phyloP scores from a whole-genome alignment of 2,888 invertebrate genomes.

The Oegoconia quadripuncta region DNA sequence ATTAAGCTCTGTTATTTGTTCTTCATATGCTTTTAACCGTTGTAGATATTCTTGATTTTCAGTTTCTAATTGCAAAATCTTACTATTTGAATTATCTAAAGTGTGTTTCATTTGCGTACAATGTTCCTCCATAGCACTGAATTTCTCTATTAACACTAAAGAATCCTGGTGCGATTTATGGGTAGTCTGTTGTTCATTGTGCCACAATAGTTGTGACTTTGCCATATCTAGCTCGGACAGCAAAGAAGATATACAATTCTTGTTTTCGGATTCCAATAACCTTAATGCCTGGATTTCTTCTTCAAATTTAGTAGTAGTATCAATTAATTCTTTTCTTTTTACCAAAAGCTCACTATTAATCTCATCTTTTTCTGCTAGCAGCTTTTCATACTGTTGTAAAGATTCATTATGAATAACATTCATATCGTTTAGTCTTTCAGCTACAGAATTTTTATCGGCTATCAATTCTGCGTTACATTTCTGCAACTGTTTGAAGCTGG shows the following conservation, averaged over 20 bases:
- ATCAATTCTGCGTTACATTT: conserved; percentile 31
- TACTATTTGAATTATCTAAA: conserved; percentile 58
- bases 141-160: conserved; percentile 37
- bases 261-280: conserved; percentile 31
- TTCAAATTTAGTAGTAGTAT: conserved; percentile 28
- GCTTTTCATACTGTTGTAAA: conserved; percentile 29
- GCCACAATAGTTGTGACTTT: conserved; percentile 27
- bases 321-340: conserved; percentile 18
- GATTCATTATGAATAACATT: conserved; percentile 35
- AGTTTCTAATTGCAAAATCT: conserved; percentile 47
- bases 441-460: conserved; percentile 27
- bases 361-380: conserved; percentile 38
- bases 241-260: conserved; percentile 32
- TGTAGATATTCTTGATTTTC: conserved; percentile 36
- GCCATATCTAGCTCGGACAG: conserved; percentile 37
- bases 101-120: conserved; percentile 39
- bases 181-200: conserved; percentile 28
- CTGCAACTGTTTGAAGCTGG: conserved; percentile 40
- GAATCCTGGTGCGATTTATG: conserved; percentile 23
- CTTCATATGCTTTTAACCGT: conserved; percentile 33
- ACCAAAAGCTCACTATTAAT: conserved; percentile 33
- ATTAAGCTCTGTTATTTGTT: conserved; percentile 49
- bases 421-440: conserved; percentile 31
- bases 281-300: conserved; percentile 33
- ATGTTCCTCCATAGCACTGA: conserved; percentile 41